Percentiles rank a stretch among this genome's conserved stretches.
phyloP scores from a whole-genome alignment of 2,888 invertebrate species.

The Acronicta alni region DNA sequence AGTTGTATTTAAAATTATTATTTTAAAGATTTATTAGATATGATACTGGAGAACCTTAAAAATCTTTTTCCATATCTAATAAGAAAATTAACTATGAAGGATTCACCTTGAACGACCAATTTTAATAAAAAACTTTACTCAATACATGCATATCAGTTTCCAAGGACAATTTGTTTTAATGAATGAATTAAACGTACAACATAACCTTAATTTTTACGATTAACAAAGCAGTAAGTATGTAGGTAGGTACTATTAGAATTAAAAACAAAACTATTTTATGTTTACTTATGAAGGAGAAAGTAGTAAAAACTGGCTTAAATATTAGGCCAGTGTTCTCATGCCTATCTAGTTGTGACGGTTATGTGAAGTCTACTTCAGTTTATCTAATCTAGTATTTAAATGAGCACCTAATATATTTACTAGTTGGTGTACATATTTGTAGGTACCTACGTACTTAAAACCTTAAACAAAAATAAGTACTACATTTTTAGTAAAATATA shows the following conservation, averaged over 20 bases:
- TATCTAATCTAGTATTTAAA: constrained; percentile 41
- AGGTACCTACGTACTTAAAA: not conserved
- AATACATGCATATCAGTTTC: not conserved
- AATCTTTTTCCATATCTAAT: no score
- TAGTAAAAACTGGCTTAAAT: constrained; percentile 1
- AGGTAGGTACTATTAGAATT: not conserved
- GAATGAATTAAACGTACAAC: not conserved
- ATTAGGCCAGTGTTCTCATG: constrained; percentile 27
- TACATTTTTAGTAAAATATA: no score
- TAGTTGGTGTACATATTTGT: not conserved
- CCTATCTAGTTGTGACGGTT: constrained; percentile 17
- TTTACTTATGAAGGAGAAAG: constrained; percentile 35
- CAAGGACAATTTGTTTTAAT: not conserved
- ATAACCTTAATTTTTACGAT: no score
- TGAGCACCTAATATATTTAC: constrained; percentile 2
- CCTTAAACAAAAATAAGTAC: no score
- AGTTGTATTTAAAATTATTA: no score
- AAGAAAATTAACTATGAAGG: no score
- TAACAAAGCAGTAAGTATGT: not conserved
- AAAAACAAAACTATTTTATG: constrained; percentile 3
- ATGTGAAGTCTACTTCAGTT: constrained; percentile 3
- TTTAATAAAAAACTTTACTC: not conserved
- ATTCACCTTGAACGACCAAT: no score
- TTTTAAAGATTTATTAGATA: no score
- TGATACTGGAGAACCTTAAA: no score